Evolutionary conservation across 2,113 vertebrate species (phyloP), one percentile per base, ranked within the genome.

Genomic region (Octodon degus): DNA sequence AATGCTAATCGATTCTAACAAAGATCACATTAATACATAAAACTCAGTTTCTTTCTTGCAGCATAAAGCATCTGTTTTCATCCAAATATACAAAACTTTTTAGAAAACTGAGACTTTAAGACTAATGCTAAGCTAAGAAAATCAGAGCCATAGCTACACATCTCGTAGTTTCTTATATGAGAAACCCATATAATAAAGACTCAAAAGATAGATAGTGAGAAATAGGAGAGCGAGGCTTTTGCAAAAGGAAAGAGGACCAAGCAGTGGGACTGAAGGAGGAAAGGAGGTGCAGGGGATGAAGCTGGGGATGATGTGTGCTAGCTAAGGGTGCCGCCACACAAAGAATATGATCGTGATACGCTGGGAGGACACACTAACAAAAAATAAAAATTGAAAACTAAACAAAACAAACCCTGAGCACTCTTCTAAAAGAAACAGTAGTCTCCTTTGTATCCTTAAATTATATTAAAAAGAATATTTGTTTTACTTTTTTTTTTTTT

Each of bases 11-110:
- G 79, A 19, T 81, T 76, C 25, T 85, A 83, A 62, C 4, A 96
- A 74, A 34, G 7, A 90, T 88, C 43, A 55, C 1, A 25, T 68
- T 85, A 74, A 40, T 67, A 34, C 13, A 55, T 24, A 94, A 74
- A 7, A 93, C n/a, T 76, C 13, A 62, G 63, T 20, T 58, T 95
- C 80, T 55, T 88, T 89, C 37, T 65, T 80, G 1, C 37, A 22
- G 88, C 63, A 62, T 40, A 89, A 89, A 58, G 68, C 43, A 20
- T 79, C 20, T 94, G 8, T 74, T 96, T 90, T 86, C 12, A 89
- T 5, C 9, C 40, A 91, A 65, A 91, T 89, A 67, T 11, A 83
- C 7, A 86, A 93, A 93, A 43, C 24, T 25, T 76, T 40, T 22
- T 76, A 24, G 37, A 76, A 74, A 76, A 47, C 74, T 30, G 72